Percentiles rank a stretch among this genome's conserved stretches.
Conservation (phyloP, 2,797 vertebrate species). For the Pangasius djambal region DNA sequence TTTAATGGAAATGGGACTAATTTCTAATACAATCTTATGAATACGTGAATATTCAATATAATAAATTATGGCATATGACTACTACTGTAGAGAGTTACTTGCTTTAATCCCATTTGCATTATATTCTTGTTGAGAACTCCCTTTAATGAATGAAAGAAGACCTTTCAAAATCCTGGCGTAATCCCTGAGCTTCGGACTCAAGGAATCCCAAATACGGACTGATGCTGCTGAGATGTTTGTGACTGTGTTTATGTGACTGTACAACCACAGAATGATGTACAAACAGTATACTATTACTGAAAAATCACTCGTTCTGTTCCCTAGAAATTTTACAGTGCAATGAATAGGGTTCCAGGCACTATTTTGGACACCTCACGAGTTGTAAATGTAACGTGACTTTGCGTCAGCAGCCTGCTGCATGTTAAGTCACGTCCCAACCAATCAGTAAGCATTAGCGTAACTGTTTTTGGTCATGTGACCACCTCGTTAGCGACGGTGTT, state of each 20-base stretch:
- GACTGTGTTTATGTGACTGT: neutral
- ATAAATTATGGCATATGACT: neutral
- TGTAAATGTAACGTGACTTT: neutral
- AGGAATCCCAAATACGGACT: too few relatives aligned
- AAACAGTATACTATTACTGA: neutral
- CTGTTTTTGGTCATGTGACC: conserved; percentile 25
- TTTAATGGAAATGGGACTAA: neutral
- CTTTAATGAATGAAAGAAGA: neutral
- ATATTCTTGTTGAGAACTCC: neutral
- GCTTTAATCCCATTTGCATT: neutral
- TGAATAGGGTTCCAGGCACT: neutral
- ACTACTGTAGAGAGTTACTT: neutral
- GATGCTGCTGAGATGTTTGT: neutral
- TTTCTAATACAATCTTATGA: neutral
- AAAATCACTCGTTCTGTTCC: neutral
- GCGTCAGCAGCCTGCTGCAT: neutral
- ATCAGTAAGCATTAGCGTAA: conserved; percentile 4
- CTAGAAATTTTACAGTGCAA: neutral
- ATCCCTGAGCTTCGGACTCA: neutral
- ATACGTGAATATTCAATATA: neutral
- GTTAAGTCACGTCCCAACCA: neutral
- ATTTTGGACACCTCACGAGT: neutral
- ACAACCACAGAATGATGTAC: too few relatives aligned
- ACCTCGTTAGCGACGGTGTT: neutral
- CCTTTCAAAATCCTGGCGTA: neutral